A percentile compares a stretch with the other conserved stretches of the same genome.
These are phyloP conservation scores for Mus caroli DNA, from an alignment of 2,797 vertebrate genomes.

Conservation along the genomic window DNA sequence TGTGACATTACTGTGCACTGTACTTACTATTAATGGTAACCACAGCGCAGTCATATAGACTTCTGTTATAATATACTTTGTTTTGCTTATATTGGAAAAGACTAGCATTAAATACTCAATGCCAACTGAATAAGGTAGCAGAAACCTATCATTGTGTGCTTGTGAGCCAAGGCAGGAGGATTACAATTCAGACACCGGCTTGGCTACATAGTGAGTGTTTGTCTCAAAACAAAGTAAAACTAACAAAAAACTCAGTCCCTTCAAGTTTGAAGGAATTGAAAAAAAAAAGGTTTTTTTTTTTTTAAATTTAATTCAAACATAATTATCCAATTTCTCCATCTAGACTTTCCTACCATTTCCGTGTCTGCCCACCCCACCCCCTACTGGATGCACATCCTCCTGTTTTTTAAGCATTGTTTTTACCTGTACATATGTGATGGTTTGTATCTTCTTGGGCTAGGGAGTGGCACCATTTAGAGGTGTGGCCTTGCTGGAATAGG, in stretches of 20 bases:
- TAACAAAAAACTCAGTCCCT: neutral
- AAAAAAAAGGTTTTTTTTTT: neutral
- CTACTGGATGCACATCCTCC: neutral
- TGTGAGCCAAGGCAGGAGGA: neutral
- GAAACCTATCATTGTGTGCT: neutral
- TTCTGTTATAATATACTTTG: neutral
- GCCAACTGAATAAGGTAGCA: neutral
- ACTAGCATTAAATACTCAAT: neutral
- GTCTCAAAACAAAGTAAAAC: neutral
- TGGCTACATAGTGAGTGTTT: neutral
- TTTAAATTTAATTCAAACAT: neutral
- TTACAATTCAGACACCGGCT: neutral
- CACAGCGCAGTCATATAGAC: neutral
- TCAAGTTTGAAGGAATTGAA: constrained; percentile 11
- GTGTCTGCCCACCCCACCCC: neutral
- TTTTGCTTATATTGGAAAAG: neutral
- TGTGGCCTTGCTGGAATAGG: too few species aligned
- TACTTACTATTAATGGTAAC: neutral
- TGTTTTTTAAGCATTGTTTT: neutral
- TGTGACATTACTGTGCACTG: neutral
- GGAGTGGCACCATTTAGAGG: too few species aligned
- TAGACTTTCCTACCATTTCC: neutral
- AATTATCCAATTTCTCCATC: neutral
- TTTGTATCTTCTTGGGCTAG: too few species aligned
- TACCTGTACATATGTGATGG: too few species aligned